These are phyloP conservation scores for Unio delphinus DNA, from an alignment of 2,888 invertebrate species.

Conservation along the genomic window DNA sequence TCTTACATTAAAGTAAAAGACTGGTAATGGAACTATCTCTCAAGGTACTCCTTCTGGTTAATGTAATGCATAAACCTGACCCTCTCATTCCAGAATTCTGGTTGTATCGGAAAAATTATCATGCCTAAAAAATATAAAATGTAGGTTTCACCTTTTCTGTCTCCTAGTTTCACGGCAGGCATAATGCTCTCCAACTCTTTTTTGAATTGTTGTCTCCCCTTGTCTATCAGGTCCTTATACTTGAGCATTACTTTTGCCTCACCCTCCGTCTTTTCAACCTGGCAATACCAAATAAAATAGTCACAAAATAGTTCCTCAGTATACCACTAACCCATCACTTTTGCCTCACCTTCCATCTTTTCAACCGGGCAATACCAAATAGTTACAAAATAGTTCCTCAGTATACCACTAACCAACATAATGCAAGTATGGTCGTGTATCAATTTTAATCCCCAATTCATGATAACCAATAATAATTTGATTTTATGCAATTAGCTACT, in stretches of 20 bases:
- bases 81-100: too few species aligned
- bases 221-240: conserved; percentile 84
- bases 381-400: background rate
- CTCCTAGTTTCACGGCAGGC: conserved; percentile 80
- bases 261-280: conserved; percentile 67
- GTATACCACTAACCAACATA: background rate
- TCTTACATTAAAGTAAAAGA: too few species aligned
- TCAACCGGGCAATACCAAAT: conserved; percentile 47
- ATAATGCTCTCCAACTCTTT: conserved; percentile 77
- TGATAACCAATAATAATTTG: background rate
- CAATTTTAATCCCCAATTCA: background rate
- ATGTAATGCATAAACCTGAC: too few species aligned
- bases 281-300: conserved; percentile 5
- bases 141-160: conserved; percentile 72
- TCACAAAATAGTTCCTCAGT: background rate
- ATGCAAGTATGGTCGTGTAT: too few species aligned
- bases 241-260: conserved; percentile 78
- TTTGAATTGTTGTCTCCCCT: conserved; percentile 73
- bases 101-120: too few species aligned
- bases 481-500: too few species aligned
- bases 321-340: conserved; percentile 64
- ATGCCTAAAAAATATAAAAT: too few species aligned
- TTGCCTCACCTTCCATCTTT: conserved; percentile 69
- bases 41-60: too few species aligned
- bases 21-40: too few species aligned